phyloP scores from a whole-genome alignment of 2,113 vertebrate species.

The Ptilorrhoa leucosticta region DNA sequence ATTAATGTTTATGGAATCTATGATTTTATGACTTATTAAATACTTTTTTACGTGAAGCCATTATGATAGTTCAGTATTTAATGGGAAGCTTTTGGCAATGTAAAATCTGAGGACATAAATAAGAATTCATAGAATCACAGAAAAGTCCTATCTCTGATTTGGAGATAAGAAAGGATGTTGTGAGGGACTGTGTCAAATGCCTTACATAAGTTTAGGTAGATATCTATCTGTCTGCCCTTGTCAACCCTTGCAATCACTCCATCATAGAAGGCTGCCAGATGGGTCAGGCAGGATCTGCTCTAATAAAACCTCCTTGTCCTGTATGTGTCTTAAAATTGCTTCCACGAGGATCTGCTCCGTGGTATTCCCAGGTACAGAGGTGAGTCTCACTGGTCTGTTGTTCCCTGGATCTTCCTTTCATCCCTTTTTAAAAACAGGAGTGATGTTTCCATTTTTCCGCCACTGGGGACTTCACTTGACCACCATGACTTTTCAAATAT shows the following conservation, averaged over 20 bases:
- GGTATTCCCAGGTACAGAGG: background rate
- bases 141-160: background rate
- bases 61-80: background rate
- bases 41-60: background rate
- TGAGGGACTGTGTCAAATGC: background rate
- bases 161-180: background rate
- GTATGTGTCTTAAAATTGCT: background rate
- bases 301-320: background rate
- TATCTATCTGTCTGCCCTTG: background rate
- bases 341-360: background rate
- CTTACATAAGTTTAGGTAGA: background rate
- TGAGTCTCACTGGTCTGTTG: background rate
- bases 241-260: fast-evolving
- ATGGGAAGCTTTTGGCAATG: background rate
- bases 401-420: background rate
- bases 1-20: background rate
- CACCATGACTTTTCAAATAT: background rate
- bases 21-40: background rate
- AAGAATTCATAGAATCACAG: background rate
- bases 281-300: background rate
- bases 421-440: background rate
- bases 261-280: background rate
- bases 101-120: background rate
- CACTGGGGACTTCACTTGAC: background rate
- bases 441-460: background rate